These are phyloP conservation scores for Philereme vetulata DNA, from an alignment of 2,888 invertebrate genomes.

Conservation along the genomic window DNA sequence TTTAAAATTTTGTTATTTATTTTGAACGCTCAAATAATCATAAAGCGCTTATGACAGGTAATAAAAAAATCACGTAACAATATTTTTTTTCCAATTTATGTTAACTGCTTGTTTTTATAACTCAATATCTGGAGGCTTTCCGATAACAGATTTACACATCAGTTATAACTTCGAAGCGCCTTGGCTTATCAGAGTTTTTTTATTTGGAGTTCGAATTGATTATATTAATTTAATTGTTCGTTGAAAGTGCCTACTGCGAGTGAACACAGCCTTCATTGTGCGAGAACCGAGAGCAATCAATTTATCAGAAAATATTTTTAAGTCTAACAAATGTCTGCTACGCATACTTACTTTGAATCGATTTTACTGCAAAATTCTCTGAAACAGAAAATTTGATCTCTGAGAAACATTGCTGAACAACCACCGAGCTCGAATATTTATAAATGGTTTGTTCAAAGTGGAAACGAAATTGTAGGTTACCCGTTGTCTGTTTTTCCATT, in stretches of 20 bases:
- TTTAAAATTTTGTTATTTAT: conserved; percentile 73
- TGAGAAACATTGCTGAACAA: conserved; percentile 12
- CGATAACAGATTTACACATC: conserved; percentile 73
- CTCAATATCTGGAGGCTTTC: conserved; percentile 68
- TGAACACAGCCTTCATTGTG: conserved; percentile 22
- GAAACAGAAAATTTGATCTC: conserved; percentile 22
- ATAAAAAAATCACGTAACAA: conserved; percentile 71
- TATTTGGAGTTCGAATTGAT: conserved; percentile 28
- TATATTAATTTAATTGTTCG: conserved; percentile 29
- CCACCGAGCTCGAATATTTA: conserved; percentile 1
- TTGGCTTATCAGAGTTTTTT: conserved; percentile 47
- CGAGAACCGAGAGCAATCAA: conserved; percentile 30
- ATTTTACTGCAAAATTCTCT: conserved; percentile 29
- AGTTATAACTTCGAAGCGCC: conserved; percentile 66
- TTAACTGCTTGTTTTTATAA: conserved; percentile 76
- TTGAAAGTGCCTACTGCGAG: conserved; percentile 13
- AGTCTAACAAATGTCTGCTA: conserved; percentile 25
- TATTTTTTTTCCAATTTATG: conserved; percentile 78
- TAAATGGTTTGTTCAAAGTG: conserved; percentile 11
- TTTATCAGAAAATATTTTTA: conserved; percentile 41
- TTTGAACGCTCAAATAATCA: conserved; percentile 76
- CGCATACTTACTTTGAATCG: conserved; percentile 17
- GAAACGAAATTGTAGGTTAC: conserved; percentile 1
- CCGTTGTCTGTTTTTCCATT: too few relatives aligned
- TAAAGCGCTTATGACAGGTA: conserved; percentile 75